Conservation (phyloP, 2,797 vertebrate genomes). For the Haliaeetus albicilla region DNA sequence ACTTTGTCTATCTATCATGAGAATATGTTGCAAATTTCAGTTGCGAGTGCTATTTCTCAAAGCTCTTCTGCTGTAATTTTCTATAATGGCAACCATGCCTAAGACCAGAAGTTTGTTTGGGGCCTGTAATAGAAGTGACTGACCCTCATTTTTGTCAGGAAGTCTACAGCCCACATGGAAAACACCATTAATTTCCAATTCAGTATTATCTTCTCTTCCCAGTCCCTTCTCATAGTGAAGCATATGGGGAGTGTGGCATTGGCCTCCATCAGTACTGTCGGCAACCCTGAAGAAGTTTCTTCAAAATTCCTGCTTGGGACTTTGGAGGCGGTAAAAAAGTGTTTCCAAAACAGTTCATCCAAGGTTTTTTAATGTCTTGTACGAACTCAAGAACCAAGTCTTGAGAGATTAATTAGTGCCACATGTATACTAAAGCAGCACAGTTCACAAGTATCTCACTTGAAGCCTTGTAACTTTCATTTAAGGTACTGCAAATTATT, state of each 20-base stretch:
- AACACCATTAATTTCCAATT: neutral
- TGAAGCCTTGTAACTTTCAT: neutral
- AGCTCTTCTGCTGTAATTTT: neutral
- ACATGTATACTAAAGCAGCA: neutral
- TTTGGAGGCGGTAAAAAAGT: neutral
- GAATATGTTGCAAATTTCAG: neutral
- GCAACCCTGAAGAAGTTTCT: neutral
- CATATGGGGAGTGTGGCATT: neutral
- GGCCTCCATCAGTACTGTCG: neutral
- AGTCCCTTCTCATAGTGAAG: neutral
- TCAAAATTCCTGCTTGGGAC: neutral
- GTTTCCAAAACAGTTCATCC: neutral
- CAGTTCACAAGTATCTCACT: neutral
- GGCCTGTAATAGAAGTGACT: neutral
- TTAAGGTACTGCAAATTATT: neutral
- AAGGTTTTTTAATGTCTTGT: neutral
- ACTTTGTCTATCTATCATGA: neutral
- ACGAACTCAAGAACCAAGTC: neutral
- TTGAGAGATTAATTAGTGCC: neutral
- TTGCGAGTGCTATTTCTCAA: neutral
- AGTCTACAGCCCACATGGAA: neutral
- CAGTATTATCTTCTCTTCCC: neutral
- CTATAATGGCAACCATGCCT: neutral
- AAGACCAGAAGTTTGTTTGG: neutral
- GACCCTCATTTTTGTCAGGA: neutral